These are phyloP conservation scores for Echinometra lucunter DNA, from an alignment of 53 echinoderm and acorn worm genomes.

Conservation along the genomic window DNA sequence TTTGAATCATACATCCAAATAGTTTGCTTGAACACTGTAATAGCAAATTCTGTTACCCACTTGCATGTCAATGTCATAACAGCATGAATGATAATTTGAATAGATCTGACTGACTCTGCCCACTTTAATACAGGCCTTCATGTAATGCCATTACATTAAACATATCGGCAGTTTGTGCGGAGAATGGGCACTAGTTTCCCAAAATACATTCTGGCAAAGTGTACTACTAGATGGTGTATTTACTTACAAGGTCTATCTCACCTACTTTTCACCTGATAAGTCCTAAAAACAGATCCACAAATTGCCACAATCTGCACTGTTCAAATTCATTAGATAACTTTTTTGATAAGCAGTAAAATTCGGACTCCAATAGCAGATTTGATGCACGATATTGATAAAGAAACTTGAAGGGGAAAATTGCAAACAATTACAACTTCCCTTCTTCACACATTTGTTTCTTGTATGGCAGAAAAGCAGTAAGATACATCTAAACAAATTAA, in stretches of 20 bases:
- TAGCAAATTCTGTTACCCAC: no score
- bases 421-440: not conserved
- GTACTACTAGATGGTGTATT: not conserved
- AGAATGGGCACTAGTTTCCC: no score
- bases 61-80: no score
- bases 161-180: no score
- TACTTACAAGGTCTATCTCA: not conserved
- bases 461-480: not conserved
- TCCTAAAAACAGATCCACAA: not conserved
- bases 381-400: not conserved
- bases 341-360: slow-evolving; percentile 47
- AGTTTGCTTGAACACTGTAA: no score
- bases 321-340: slow-evolving; percentile 19
- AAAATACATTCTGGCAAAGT: no score
- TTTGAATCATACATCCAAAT: no score
- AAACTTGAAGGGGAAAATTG: not conserved
- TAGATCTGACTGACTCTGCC: no score
- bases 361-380: not conserved
- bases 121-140: no score
- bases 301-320: slow-evolving; percentile 1
- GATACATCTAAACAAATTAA: no score
- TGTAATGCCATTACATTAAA: no score
- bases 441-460: not conserved
- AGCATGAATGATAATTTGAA: no score
- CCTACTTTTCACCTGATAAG: not conserved